Evolutionary conservation across 1,140 invertebrate genomes (phyloP), one percentile per base, ranked within the genome.

Genomic region (Drosophila kohkoa): DNA sequence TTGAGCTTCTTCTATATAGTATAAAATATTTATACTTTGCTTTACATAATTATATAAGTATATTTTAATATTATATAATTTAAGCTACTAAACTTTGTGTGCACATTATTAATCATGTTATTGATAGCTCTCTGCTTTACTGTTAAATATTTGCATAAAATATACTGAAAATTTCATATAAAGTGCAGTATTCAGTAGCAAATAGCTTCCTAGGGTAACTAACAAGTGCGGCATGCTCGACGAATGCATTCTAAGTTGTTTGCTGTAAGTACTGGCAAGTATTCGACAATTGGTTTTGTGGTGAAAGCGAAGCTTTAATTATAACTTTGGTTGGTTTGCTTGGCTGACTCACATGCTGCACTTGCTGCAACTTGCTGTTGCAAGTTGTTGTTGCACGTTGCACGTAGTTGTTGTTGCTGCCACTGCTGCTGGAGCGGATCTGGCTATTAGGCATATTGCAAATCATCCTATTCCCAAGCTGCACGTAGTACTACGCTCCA

Each of bases 251-350:
- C 62, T 65, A 55, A 30, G 41, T 71, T 25, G 16, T 20, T 60
- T 13, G 55, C 65, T 45, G 63, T 75, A 75, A 70, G 55, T 55
- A 59, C 66, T 69, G 32, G 43, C 63, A 69, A 73, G 52, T 66
- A 78, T 71, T 79, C 73, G 67, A 75, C 75, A 70, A 75, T 75
- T 75, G 45, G 49, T 45, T 25, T 25, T 30, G 60, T 64, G 72
- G 75, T 65, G 72, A 78, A 78, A 78, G 75, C 75, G 59, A 69
- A 64, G 55, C 46, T 60, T 70, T 75, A 74, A 77, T 77, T 75
- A 75, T 62, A 63, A 60, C 41, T 75, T 67, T 65, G 64, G 57
- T 58, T 25, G 64, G 57, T 63, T 41, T 77, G 65, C 60, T 68
- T 74, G 65, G 70, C 49, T 75, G 59, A 16, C 51, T 55, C 38